Evolutionary conservation across 2,113 vertebrate genomes (phyloP).

Genomic region (Oncorhynchus nerka): DNA sequence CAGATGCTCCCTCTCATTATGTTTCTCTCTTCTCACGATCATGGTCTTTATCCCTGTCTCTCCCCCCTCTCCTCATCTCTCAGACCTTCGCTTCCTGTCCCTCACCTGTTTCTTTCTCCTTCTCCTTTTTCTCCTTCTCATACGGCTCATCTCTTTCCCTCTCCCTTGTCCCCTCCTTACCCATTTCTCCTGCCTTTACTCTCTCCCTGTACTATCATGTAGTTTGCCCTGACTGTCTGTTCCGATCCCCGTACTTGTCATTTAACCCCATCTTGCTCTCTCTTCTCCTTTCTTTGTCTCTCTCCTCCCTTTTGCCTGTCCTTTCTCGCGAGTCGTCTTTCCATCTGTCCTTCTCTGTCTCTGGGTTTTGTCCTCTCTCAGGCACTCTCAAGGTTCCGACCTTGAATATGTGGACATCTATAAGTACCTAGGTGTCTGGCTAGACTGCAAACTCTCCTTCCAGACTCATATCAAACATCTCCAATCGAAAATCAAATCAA

Average conservation of each 20-base stretch:
- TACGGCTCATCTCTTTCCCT: constrained; percentile 31
- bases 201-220: constrained; percentile 37
- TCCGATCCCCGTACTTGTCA: constrained; percentile 63
- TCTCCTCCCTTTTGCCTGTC: constrained; percentile 42
- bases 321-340: constrained; percentile 54
- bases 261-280: constrained; percentile 57
- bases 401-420: too few relatives aligned
- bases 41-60: constrained; percentile 24
- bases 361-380: constrained; percentile 26
- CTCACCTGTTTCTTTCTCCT: constrained; percentile 5
- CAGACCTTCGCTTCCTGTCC: constrained; percentile 36
- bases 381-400: too few relatives aligned
- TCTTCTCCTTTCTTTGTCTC: constrained; percentile 24
- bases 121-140: not conserved
- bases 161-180: constrained; percentile 8
- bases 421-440: too few relatives aligned
- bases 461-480: too few relatives aligned
- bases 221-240: constrained; percentile 42
- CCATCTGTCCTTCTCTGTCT: constrained; percentile 42
- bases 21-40: constrained; percentile 34
- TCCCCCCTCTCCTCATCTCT: constrained; percentile 59
- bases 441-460: too few relatives aligned
- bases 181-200: constrained; percentile 27
- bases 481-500: too few relatives aligned
- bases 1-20: constrained; percentile 30